Percentiles rank a stretch among this genome's conserved stretches.
phyloP scores from a whole-genome alignment of 2,888 invertebrate genomes.

The Agrilus biguttatus region DNA sequence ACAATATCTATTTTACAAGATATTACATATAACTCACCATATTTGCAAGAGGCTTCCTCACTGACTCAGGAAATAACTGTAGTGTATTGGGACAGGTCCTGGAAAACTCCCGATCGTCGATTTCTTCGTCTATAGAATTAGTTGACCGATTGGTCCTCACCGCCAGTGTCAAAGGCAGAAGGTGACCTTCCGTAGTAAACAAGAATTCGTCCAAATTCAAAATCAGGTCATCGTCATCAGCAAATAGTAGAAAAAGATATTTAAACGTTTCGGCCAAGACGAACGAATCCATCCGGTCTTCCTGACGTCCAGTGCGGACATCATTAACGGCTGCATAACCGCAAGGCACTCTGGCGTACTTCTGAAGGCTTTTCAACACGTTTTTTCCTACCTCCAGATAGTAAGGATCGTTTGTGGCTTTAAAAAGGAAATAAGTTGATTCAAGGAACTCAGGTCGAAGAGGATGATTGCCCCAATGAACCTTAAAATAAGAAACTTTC shows the following conservation, averaged over 20 bases:
- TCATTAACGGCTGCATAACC: constrained; percentile 97
- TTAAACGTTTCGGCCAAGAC: constrained; percentile 96
- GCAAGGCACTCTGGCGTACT: constrained; percentile 83
- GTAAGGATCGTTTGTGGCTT: constrained; percentile 90
- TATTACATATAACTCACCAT: constrained; percentile 37
- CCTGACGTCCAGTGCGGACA: constrained; percentile 61
- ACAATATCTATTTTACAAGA: too few relatives aligned
- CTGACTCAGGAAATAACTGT: constrained; percentile 68
- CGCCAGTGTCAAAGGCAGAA: constrained; percentile 75
- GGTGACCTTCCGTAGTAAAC: constrained; percentile 89
- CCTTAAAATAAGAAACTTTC: constrained; percentile 61
- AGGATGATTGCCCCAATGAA: constrained; percentile 98
- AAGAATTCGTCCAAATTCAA: constrained; percentile 76
- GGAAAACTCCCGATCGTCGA: constrained; percentile 42
- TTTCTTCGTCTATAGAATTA: constrained; percentile 35
- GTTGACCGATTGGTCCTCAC: constrained; percentile 41
- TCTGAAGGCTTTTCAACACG: constrained; percentile 77
- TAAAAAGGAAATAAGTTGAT: constrained; percentile 92
- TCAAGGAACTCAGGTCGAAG: constrained; percentile 94
- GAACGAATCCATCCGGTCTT: constrained; percentile 97
- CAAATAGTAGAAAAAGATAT: constrained; percentile 87
- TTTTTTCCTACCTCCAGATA: constrained; percentile 86
- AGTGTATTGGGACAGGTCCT: constrained; percentile 76
- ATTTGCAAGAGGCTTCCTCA: constrained; percentile 71
- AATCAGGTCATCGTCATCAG: constrained; percentile 71